These are phyloP conservation scores for Ispidina picta DNA, from an alignment of 2,797 vertebrate genomes.

Conservation along the genomic window DNA sequence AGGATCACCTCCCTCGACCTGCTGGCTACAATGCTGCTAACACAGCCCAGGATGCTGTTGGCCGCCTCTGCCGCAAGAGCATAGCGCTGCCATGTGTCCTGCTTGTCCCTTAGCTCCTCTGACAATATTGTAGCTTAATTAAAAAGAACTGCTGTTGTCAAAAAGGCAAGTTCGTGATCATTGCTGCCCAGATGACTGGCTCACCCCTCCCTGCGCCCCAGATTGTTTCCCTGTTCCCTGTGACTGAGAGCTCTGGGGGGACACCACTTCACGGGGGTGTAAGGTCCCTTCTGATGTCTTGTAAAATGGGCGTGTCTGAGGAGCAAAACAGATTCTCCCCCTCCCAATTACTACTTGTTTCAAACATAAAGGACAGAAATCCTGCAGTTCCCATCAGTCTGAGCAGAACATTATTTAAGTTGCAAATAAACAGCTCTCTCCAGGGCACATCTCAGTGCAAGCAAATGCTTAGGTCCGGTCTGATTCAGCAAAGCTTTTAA, in stretches of 20 bases:
- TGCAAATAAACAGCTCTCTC: background rate
- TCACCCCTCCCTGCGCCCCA: background rate
- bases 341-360: background rate
- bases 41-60: background rate
- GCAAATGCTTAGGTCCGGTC: background rate
- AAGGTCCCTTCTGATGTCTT: background rate
- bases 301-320: background rate
- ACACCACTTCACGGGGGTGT: background rate
- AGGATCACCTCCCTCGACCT: background rate
- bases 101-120: background rate
- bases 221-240: background rate
- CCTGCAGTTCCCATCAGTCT: background rate
- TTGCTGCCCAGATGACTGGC: background rate
- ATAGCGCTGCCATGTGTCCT: background rate
- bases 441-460: background rate
- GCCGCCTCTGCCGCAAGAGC: background rate
- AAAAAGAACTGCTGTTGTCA: slow-evolving; percentile 39
- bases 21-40: background rate
- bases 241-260: rapidly evolving
- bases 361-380: background rate
- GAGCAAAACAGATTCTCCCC: background rate
- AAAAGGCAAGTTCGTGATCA: background rate
- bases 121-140: slow-evolving; percentile 43
- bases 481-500: slow-evolving; percentile 40
- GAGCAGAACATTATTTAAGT: background rate